Evolutionary conservation across 1,140 invertebrate species (phyloP), one percentile per base, ranked within the genome.

Genomic region (Akabosia matsudoensis): DNA sequence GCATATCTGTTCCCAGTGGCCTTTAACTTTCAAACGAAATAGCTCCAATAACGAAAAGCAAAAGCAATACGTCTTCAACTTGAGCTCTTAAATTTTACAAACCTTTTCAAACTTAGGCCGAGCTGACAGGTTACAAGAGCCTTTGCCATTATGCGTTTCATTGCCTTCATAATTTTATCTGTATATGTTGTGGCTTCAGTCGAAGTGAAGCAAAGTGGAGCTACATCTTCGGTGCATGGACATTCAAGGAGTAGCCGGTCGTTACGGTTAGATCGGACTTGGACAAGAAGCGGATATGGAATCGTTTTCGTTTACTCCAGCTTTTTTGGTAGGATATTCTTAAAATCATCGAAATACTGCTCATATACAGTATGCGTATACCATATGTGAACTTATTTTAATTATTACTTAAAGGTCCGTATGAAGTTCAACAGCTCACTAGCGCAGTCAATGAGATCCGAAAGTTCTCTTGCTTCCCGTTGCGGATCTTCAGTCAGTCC

Each of bases 221-320:
- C 18, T 18, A 45, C 37, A 45, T 18, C 37, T 16, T 56, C 54
- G 24, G 54, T 56, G n/a, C n/a, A n/a, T 56, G 28, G 7, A 10
- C 24, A 67, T 10, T 30, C 61, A 13, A 28, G 61, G 31, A 28
- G 31, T n/a, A 31, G 26, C 2, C 7, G 61, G 4, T 67, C 61
- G 10, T n/a, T 67, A 10, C 7, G 61, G 22, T 30, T 67, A 30
- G 22, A 67, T 30, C 28, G 28, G n/a, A 37, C 33, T 18, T 72
- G 70, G 70, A 72, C 70, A 34, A 72, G 34, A 28, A 37, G 4
- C 24, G 70, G 37, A 13, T 72, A 72, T 72, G 70, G 70, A 72
- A 37, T 72, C 14, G 33, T 72, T 18, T 72, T 72, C 26, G 70
- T 72, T 13, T 37, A 72, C 37, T 34, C 70, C 16, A 72, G 45